These are phyloP conservation scores for Apodemia mormo DNA, from an alignment of 2,888 invertebrate species.

Conservation along the genomic window DNA sequence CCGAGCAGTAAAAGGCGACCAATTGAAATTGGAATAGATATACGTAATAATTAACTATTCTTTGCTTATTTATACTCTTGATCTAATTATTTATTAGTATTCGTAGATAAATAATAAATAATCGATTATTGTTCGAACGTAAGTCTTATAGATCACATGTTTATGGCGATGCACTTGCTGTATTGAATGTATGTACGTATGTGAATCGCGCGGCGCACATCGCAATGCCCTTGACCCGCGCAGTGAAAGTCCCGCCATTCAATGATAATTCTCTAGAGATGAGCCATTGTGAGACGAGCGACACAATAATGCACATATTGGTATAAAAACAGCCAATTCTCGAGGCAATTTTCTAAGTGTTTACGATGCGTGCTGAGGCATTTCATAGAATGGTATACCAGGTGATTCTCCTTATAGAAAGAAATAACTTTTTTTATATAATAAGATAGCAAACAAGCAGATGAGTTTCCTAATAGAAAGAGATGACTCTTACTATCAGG, in stretches of 20 bases:
- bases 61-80: too few relatives aligned
- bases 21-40: too few relatives aligned
- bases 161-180: neutral
- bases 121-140: neutral
- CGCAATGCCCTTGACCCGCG: neutral
- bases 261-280: constrained; percentile 5
- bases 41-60: too few relatives aligned
- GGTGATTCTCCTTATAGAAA: too few relatives aligned
- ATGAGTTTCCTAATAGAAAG: too few relatives aligned
- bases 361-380: neutral
- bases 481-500: too few relatives aligned
- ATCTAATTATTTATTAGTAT: too few relatives aligned
- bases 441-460: too few relatives aligned
- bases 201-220: neutral
- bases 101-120: neutral
- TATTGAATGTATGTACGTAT: neutral
- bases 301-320: neutral
- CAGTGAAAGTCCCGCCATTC: constrained; percentile 9
- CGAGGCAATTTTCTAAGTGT: neutral
- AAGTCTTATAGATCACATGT: too few relatives aligned
- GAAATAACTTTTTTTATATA: too few relatives aligned
- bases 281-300: neutral
- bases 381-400: too few relatives aligned
- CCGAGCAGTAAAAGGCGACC: too few relatives aligned
- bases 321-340: neutral